A percentile compares a stretch with the other conserved stretches of the same genome.
phyloP scores from a whole-genome alignment of 2,888 invertebrate species.

The Coecobrya sp. region DNA sequence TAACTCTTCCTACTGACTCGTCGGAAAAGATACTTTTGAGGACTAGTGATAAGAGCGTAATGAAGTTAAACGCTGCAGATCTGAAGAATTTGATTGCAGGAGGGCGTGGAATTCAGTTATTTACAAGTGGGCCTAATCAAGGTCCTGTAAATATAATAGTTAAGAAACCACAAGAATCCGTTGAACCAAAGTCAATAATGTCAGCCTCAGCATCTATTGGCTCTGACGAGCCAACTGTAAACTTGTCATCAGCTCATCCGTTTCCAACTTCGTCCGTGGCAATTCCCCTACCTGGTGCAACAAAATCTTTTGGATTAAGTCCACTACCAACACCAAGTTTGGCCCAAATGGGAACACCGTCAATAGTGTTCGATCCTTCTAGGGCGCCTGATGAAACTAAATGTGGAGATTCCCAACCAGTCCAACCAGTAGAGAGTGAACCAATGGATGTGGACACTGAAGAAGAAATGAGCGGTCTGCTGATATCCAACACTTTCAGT shows the following conservation, averaged over 20 bases:
- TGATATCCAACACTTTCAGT: slow-evolving; percentile 59
- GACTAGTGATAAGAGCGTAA: slow-evolving; percentile 32
- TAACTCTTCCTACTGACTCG: neutral
- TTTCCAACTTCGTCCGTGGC: neutral
- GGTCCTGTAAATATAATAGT: slow-evolving; percentile 30
- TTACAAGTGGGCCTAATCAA: neutral
- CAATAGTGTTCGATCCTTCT: neutral
- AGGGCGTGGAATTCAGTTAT: slow-evolving; percentile 36
- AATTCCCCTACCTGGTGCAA: neutral
- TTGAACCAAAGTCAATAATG: neutral
- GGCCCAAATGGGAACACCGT: neutral
- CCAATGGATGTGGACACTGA: slow-evolving; percentile 47
- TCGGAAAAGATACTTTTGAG: slow-evolving; percentile 45
- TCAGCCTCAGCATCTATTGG: neutral
- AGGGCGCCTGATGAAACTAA: neutral
- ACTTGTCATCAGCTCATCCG: neutral
- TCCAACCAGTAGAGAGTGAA: neutral
- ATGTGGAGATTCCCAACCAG: neutral
- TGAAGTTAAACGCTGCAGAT: slow-evolving; percentile 37
- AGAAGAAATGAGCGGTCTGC: slow-evolving; percentile 71
- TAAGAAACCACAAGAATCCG: neutral
- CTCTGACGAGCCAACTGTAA: neutral
- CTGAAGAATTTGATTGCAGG: slow-evolving; percentile 41
- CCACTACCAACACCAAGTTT: neutral
- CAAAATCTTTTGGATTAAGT: neutral